Evolutionary conservation across 2,113 vertebrate genomes (phyloP).

Genomic region (Catharus fuscescens): DNA sequence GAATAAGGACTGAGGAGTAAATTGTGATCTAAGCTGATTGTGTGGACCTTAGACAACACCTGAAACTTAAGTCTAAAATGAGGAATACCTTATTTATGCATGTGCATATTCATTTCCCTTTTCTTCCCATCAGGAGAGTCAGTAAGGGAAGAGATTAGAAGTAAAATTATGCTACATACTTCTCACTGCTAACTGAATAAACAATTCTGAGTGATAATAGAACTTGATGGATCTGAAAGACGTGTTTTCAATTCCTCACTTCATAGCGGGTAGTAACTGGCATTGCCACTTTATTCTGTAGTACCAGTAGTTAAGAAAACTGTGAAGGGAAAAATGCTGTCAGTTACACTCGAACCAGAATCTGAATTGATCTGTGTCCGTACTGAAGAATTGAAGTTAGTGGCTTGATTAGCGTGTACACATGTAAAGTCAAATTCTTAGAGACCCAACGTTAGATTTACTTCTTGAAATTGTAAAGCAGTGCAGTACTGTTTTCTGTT

Average conservation of each 20-base stretch:
- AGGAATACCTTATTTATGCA: background rate
- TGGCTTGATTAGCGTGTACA: background rate
- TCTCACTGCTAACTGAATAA: background rate
- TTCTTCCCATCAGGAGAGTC: no score
- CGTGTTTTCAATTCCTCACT: background rate
- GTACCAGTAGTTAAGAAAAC: background rate
- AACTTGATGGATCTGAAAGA: background rate
- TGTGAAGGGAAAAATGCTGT: background rate
- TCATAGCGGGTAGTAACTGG: background rate
- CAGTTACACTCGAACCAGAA: background rate
- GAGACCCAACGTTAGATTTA: background rate
- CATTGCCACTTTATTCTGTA: background rate
- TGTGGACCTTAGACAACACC: background rate
- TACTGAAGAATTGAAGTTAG: background rate
- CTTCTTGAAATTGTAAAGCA: background rate
- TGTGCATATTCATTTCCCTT: background rate
- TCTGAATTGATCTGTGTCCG: background rate
- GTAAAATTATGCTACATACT: accelerated
- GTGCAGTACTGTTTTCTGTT: background rate
- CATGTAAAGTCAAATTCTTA: background rate
- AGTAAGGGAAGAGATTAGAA: background rate
- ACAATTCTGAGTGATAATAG: background rate
- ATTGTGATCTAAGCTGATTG: background rate
- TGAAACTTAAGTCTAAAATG: background rate
- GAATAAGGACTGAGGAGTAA: background rate